These are phyloP conservation scores for Neotoma lepida DNA, from an alignment of 2,113 vertebrate genomes.

Conservation along the genomic window DNA sequence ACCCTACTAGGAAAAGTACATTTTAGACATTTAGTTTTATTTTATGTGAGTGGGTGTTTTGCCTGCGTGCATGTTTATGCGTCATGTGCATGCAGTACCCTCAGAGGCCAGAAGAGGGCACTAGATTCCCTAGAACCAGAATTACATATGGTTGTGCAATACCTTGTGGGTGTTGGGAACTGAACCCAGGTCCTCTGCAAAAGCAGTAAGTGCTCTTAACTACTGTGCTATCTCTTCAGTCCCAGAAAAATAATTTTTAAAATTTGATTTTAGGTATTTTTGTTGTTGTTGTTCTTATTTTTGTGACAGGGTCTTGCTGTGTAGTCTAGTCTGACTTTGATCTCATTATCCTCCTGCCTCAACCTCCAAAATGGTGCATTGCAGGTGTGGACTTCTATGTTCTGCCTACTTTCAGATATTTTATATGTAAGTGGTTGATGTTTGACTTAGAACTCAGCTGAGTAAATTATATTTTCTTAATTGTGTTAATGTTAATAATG, in stretches of 20 bases:
- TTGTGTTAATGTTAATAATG: conserved; percentile 51
- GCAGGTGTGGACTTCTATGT: background rate
- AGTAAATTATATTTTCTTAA: conserved; percentile 51
- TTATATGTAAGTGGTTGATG: conserved; percentile 37
- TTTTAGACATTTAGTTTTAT: background rate
- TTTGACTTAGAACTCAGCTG: conserved; percentile 20
- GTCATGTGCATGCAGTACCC: background rate
- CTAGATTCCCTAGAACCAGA: background rate
- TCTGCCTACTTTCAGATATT: background rate
- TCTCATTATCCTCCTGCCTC: background rate
- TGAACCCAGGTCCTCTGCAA: background rate
- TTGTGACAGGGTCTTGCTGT: background rate
- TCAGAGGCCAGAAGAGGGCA: background rate
- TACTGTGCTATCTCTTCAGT: background rate
- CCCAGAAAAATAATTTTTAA: conserved; percentile 57
- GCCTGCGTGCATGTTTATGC: background rate
- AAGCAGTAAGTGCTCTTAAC: background rate
- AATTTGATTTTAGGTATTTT: background rate
- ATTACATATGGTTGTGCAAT: no score
- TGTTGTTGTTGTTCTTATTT: background rate
- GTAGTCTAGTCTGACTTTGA: background rate
- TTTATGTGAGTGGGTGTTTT: background rate
- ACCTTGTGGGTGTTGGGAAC: background rate
- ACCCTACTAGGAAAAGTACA: background rate
- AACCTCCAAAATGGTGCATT: background rate